A percentile compares a stretch with the other conserved stretches of the same genome.
These are phyloP conservation scores for Sthenelais limicola DNA, from an alignment of 2,888 invertebrate species.

Conservation along the genomic window DNA sequence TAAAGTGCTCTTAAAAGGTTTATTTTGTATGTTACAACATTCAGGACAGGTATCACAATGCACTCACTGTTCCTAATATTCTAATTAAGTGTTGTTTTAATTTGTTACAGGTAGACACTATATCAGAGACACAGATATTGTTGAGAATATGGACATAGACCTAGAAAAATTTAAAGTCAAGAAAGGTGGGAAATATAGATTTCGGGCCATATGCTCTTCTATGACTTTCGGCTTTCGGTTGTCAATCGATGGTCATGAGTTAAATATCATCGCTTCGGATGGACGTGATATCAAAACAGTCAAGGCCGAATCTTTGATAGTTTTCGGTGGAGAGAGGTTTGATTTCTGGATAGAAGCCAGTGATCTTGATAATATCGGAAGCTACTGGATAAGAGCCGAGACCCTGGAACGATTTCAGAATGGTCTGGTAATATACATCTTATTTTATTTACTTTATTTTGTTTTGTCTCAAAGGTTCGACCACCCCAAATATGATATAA, in stretches of 20 bases:
- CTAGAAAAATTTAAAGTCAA: slow-evolving; percentile 57
- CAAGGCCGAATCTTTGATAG: slow-evolving; percentile 57
- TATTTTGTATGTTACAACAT: too few relatives aligned
- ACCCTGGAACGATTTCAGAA: slow-evolving; percentile 18
- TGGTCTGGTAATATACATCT: too few relatives aligned
- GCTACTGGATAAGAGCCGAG: slow-evolving; percentile 44
- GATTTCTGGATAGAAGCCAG: slow-evolving; percentile 56
- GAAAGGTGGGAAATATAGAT: slow-evolving; percentile 58
- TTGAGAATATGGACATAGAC: too few relatives aligned
- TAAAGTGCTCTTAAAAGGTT: too few relatives aligned
- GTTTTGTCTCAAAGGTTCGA: too few relatives aligned
- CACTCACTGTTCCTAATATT: too few relatives aligned
- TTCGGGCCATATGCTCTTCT: slow-evolving; percentile 63
- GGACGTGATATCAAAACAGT: slow-evolving; percentile 57
- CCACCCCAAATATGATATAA: too few relatives aligned
- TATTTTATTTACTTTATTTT: too few relatives aligned
- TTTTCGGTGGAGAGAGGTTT: slow-evolving; percentile 59
- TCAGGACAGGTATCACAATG: too few relatives aligned
- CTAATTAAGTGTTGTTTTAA: too few relatives aligned
- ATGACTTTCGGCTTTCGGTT: slow-evolving; percentile 56
- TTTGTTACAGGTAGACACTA: too few relatives aligned
- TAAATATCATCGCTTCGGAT: slow-evolving; percentile 63
- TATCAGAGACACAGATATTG: too few relatives aligned
- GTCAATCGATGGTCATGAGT: slow-evolving; percentile 62
- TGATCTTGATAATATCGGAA: slow-evolving; percentile 22